Percentiles rank a stretch among this genome's conserved stretches.
These are phyloP conservation scores for Archocentrus centrarchus DNA, from an alignment of 2,113 vertebrate species.

Conservation along the genomic window DNA sequence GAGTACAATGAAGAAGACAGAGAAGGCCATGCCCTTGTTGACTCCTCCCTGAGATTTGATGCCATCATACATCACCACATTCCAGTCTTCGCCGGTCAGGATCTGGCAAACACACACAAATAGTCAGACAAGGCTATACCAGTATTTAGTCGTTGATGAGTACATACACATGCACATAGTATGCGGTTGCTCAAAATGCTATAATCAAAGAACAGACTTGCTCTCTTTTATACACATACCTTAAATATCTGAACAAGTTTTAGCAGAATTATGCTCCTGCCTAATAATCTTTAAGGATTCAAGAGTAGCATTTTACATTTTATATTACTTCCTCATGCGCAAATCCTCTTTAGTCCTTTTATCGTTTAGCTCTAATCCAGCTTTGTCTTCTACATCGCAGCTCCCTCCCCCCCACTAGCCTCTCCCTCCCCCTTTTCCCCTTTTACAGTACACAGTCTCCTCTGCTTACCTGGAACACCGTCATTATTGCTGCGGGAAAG, in stretches of 20 bases:
- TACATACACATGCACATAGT: not conserved
- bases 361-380: not conserved
- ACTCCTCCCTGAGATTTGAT: constrained; percentile 96
- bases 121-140: not conserved
- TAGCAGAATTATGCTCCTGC: not conserved
- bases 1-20: constrained; percentile 96
- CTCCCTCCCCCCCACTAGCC: not conserved
- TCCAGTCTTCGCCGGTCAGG: constrained; percentile 95
- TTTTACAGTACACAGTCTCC: not conserved
- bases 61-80: constrained; percentile 94
- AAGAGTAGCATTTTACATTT: constrained; percentile 20
- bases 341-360: constrained; percentile 38
- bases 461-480: constrained; percentile 92
- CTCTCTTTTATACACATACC: not conserved
- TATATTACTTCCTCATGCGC: not conserved
- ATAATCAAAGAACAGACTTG: not conserved
- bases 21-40: constrained; percentile 94
- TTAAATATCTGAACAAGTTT: not conserved
- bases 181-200: not conserved
- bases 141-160: not conserved
- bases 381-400: constrained; percentile 1
- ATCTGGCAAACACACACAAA: constrained; percentile 71
- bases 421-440: not conserved
- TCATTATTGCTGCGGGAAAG: constrained; percentile 99
- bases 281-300: constrained; percentile 27